Percentiles rank a stretch among this genome's conserved stretches.
These are phyloP conservation scores for Athalia rosae DNA, from an alignment of 2,888 invertebrate species.

Conservation along the genomic window DNA sequence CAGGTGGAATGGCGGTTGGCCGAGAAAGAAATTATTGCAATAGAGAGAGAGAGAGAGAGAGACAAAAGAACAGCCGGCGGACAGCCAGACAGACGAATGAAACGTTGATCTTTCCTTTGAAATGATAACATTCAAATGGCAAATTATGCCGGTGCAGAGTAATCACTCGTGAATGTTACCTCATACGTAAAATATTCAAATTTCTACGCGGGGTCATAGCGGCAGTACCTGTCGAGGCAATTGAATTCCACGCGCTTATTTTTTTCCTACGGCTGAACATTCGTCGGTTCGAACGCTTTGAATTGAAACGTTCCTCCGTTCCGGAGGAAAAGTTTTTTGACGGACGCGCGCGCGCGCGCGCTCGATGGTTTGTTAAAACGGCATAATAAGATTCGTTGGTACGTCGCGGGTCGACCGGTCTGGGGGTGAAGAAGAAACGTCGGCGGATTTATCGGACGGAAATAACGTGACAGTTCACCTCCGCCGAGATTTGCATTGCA, in stretches of 20 bases:
- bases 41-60: not conserved
- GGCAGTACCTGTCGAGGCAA: not conserved
- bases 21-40: slow-evolving; percentile 7
- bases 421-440: not conserved
- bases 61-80: slow-evolving; percentile 9
- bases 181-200: slow-evolving; percentile 45
- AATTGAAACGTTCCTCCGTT: slow-evolving; percentile 31
- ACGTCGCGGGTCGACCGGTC: slow-evolving; percentile 14
- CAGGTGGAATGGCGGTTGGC: not conserved
- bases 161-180: slow-evolving; percentile 42
- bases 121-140: slow-evolving; percentile 34
- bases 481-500: slow-evolving; percentile 28
- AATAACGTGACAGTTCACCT: slow-evolving; percentile 39
- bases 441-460: slow-evolving; percentile 39
- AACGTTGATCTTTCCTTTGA: slow-evolving; percentile 27
- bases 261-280: slow-evolving; percentile 24
- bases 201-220: slow-evolving; percentile 1
- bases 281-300: not conserved
- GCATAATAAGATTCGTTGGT: slow-evolving; percentile 27
- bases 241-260: slow-evolving; percentile 9
- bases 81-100: slow-evolving; percentile 36
- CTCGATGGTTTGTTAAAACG: slow-evolving; percentile 24
- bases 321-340: slow-evolving; percentile 23
- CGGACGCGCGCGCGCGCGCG: slow-evolving; percentile 6
- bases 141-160: slow-evolving; percentile 37